phyloP scores from a whole-genome alignment of 2,797 vertebrate genomes.

The Epinephelus coioides region DNA sequence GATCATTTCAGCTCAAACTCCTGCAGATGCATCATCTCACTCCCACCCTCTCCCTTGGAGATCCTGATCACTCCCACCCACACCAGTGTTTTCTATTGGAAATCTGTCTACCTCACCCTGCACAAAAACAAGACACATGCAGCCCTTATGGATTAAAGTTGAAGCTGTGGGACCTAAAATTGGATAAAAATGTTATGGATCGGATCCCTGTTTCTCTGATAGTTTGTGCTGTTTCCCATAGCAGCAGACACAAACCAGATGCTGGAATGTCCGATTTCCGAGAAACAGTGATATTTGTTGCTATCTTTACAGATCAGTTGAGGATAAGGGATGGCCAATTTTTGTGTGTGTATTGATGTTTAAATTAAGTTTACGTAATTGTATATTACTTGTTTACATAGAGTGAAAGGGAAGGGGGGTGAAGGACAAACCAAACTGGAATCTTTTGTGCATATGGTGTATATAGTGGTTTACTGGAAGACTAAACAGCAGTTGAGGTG shows the following conservation, averaged over 20 bases:
- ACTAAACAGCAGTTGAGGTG: no score
- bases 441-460: no score
- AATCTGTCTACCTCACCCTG: slow-evolving; percentile 32
- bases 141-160: slow-evolving; percentile 35
- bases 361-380: neutral
- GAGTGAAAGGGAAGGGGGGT: neutral
- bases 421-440: neutral
- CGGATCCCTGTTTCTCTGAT: slow-evolving; percentile 46
- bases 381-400: neutral
- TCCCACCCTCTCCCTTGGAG: slow-evolving; percentile 17
- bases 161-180: slow-evolving; percentile 40
- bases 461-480: no score
- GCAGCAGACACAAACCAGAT: slow-evolving; percentile 74
- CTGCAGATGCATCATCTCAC: slow-evolving; percentile 37
- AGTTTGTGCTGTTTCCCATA: slow-evolving; percentile 57
- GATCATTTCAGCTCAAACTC: slow-evolving; percentile 12
- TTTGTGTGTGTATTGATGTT: neutral
- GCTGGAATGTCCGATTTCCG: slow-evolving; percentile 58
- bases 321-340: slow-evolving; percentile 15
- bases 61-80: slow-evolving; percentile 24
- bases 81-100: slow-evolving; percentile 31
- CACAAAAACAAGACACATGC: slow-evolving; percentile 39
- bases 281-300: slow-evolving; percentile 48
- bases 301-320: slow-evolving; percentile 46
- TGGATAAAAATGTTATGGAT: slow-evolving; percentile 55